Conservation (phyloP, 2,113 vertebrate genomes). For the Ovibos moschatus region DNA sequence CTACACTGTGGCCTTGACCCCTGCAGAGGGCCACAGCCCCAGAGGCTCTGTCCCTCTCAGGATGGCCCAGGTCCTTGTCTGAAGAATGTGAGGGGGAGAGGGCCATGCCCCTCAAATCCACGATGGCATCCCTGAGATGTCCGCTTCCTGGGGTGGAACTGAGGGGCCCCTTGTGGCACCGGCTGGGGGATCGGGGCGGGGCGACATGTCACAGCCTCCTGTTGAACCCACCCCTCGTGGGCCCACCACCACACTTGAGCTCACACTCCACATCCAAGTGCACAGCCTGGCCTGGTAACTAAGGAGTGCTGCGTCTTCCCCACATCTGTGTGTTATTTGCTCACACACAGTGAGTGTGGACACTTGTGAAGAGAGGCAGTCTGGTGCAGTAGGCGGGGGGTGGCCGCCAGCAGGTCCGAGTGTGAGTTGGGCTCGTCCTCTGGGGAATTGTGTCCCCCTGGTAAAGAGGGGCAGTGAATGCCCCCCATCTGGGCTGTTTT, state of each 20-base stretch:
- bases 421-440: background rate
- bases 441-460: background rate
- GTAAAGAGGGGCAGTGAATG: background rate
- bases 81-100: background rate
- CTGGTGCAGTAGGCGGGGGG: fast-evolving
- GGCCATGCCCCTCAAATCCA: background rate
- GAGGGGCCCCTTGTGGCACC: background rate
- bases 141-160: background rate
- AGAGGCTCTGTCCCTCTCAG: background rate
- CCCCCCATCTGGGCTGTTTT: background rate
- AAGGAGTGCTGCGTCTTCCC: fast-evolving
- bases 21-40: background rate
- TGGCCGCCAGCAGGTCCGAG: background rate
- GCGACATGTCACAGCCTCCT: background rate
- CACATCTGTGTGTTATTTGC: background rate
- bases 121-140: background rate
- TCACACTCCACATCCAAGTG: background rate
- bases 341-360: background rate
- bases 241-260: background rate
- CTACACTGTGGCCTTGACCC: background rate
- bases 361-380: background rate
- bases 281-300: background rate
- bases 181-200: background rate
- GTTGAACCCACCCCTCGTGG: background rate
- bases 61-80: background rate